These are phyloP conservation scores for Halichoeres trimaculatus DNA, from an alignment of 2,113 vertebrate genomes.

Conservation along the genomic window DNA sequence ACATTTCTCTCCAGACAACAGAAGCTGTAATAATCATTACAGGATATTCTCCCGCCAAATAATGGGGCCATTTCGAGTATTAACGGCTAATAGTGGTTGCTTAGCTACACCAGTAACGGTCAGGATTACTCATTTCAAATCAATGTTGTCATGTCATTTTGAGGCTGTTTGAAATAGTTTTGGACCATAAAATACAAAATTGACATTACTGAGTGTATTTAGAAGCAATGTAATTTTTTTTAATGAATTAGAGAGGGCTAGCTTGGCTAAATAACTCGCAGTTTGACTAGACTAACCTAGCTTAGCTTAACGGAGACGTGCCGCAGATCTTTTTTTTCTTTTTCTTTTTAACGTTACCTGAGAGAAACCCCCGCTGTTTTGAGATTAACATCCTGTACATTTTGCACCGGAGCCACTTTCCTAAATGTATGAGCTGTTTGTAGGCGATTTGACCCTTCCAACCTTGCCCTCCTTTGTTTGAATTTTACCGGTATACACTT, in stretches of 20 bases:
- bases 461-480: neutral
- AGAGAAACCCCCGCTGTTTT: neutral
- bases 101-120: conserved; percentile 35
- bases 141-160: neutral
- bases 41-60: conserved; percentile 22
- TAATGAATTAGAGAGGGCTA: too few species aligned
- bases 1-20: conserved; percentile 30
- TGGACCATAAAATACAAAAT: neutral
- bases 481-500: neutral
- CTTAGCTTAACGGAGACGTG: neutral
- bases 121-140: neutral
- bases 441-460: neutral
- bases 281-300: neutral
- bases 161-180: neutral
- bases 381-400: neutral
- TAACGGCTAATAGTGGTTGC: conserved; percentile 55
- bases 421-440: neutral
- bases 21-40: conserved; percentile 48
- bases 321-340: neutral
- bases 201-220: neutral
- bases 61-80: conserved; percentile 16
- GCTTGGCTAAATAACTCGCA: too few species aligned
- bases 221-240: too few species aligned
- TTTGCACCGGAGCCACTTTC: neutral
- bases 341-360: too few species aligned